Conservation (phyloP, 2,113 vertebrate genomes). For the Pardalotus punctatus region DNA sequence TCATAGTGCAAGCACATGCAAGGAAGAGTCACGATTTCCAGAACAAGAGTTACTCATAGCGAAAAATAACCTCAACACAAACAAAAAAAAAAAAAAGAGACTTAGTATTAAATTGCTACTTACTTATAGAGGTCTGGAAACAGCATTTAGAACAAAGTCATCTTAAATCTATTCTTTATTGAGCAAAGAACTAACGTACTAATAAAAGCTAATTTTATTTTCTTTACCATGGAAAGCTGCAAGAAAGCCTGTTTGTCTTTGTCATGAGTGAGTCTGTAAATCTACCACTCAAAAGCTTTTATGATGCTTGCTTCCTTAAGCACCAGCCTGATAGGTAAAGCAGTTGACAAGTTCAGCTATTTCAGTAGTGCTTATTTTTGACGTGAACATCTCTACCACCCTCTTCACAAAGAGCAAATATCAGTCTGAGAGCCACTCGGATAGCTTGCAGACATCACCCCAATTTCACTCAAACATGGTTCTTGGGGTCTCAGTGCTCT, state of each 20-base stretch:
- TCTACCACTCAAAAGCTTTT: not conserved
- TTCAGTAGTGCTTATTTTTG: not conserved
- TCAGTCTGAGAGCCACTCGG: not conserved
- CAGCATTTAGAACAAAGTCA: not conserved
- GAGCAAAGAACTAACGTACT: not conserved
- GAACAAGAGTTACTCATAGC: not conserved
- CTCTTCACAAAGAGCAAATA: not conserved
- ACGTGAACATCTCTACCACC: not conserved
- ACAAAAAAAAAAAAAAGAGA: not conserved
- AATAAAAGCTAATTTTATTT: not conserved
- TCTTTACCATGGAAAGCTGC: not conserved
- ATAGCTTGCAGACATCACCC: not conserved
- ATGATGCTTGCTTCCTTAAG: not conserved
- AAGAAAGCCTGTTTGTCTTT: not conserved
- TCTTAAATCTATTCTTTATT: not conserved
- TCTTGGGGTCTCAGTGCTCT: rapidly evolving
- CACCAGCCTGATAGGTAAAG: not conserved
- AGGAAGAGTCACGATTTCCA: not conserved
- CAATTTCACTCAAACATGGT: not conserved
- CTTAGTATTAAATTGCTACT: not conserved
- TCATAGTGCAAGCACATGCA: not conserved
- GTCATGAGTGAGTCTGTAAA: not conserved
- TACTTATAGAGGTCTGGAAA: not conserved
- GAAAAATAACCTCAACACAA: not conserved
- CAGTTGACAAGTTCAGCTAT: not conserved